Conservation (phyloP, 30 jellyfish, hydroid and myxozoan species). For the Turritopsis rubra region DNA sequence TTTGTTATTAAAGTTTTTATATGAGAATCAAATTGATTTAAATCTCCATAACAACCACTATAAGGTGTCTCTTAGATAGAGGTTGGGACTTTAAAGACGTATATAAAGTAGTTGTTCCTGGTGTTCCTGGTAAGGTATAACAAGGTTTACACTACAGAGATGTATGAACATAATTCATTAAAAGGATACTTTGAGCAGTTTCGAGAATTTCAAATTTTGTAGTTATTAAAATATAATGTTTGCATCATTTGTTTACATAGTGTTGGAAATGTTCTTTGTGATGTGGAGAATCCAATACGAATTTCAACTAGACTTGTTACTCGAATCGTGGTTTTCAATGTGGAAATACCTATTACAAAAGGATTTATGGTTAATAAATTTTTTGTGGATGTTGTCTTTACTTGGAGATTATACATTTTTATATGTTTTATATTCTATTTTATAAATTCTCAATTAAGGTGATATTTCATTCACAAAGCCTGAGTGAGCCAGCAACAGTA, state of each 20-base stretch:
- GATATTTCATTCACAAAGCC: conserved; percentile 74
- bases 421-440: neutral
- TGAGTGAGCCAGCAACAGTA: conserved; percentile 85
- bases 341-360: conserved; percentile 68
- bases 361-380: conserved; percentile 74
- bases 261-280: conserved; percentile 80
- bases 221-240: too few species aligned
- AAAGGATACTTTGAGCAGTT: too few species aligned
- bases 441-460: conserved; percentile 33
- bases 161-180: too few species aligned
- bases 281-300: conserved; percentile 47
- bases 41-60: too few species aligned
- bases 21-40: too few species aligned
- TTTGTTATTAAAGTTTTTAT: too few species aligned
- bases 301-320: conserved; percentile 62
- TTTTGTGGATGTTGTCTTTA: neutral
- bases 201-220: too few species aligned
- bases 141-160: too few species aligned
- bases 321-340: conserved; percentile 78
- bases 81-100: too few species aligned
- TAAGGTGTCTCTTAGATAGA: too few species aligned
- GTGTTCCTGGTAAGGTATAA: too few species aligned
- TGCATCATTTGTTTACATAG: conserved; percentile 43
- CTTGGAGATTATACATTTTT: neutral
- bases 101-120: too few species aligned